Evolutionary conservation across 2,113 vertebrate species (phyloP).

Genomic region (Stigmatopora argus): DNA sequence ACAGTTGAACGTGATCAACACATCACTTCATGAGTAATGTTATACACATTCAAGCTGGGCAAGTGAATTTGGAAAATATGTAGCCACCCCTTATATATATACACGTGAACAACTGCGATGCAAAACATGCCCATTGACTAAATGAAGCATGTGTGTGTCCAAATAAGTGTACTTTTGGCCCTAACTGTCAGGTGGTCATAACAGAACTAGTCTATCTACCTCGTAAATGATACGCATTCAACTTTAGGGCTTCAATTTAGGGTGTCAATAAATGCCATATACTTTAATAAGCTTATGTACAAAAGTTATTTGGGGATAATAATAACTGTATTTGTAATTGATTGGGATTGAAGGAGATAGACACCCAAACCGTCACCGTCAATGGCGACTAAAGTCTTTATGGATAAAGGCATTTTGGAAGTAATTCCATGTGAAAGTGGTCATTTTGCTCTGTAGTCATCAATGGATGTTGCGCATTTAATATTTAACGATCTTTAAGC

Average conservation of each 20-base stretch:
- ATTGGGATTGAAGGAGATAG: no score
- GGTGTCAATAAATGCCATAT: background rate
- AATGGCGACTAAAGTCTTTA: no score
- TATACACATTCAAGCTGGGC: background rate
- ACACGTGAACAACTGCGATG: background rate
- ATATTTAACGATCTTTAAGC: background rate
- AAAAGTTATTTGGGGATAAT: background rate
- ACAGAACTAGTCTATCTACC: conserved; percentile 40
- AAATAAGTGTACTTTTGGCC: conserved; percentile 6
- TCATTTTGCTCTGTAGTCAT: background rate
- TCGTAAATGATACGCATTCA: conserved; percentile 27
- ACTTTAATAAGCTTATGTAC: background rate
- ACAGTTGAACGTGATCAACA: background rate
- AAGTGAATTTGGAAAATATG: background rate
- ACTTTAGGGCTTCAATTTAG: background rate
- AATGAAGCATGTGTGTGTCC: background rate
- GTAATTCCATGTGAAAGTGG: background rate
- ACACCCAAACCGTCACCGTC: no score
- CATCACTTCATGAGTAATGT: background rate
- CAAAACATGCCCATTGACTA: background rate
- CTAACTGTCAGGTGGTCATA: conserved; percentile 46
- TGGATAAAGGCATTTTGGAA: background rate
- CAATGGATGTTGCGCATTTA: background rate
- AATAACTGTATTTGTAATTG: background rate
- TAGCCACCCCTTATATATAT: conserved; percentile 7